Base-by-base conservation (phyloP, 2,888 invertebrate genomes). In the Polydesmus complanatus region DNA sequence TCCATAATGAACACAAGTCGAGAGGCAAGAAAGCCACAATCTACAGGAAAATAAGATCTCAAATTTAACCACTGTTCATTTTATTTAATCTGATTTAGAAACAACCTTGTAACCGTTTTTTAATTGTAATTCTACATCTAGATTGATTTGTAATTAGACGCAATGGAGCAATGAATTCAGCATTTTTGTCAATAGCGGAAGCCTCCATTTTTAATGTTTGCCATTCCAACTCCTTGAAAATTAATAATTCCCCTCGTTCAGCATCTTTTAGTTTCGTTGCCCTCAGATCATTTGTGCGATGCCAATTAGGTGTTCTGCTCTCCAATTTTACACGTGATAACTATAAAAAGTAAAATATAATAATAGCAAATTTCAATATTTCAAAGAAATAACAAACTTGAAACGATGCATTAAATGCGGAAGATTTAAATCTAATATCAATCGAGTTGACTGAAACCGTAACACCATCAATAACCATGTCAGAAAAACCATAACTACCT, bases 191-290 rank as follows among this genome's bases (percentile, higher is more conserved):
- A 70, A 81, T 80, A 56, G 85, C 85, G 62, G 91, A 87, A 14
- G 96, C 96, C 76, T 97, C 96, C 70, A 97, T 88, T 65, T 95
- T 81, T 22, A 97, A 84, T 57, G 92, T 91, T 76, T 97, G 95
- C 97, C 98, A 98, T 72, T 90, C 88, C 60, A 97, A 77, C 77
- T 93, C 73, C 80, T 98, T 98, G 77, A 97, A 98, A 71, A 97
- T 88, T 66, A 98, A 80, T 65, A 97, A 79, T 70, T 95, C 89
- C 51, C 91, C 91, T 65, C 86, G 83, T 65, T 86, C 83, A 1
- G 86, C 82, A 71, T 95, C 93, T 75, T 94, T 91, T 67, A 98
- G 80, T 69, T 95, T 82, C 56, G 96, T 95, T 77, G 88, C 81
- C 71, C 90, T 82, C 68, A 98, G 80, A 37, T 37, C 14, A 76